Evolutionary conservation across 2,797 vertebrate genomes (phyloP).

Genomic region (Microhierax caerulescens): DNA sequence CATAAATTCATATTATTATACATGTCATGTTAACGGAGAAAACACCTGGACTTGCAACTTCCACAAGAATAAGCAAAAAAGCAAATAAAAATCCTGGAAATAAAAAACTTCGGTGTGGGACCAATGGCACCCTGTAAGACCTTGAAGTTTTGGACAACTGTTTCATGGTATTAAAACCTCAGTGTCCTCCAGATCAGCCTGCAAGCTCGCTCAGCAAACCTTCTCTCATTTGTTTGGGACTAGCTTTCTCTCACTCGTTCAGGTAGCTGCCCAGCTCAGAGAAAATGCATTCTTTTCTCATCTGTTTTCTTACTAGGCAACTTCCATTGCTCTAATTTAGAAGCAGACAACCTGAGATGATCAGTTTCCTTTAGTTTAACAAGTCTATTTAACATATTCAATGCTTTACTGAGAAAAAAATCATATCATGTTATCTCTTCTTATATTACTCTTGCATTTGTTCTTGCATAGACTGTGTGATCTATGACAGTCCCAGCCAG

Average conservation of each 20-base stretch:
- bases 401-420: neutral
- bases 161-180: neutral
- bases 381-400: neutral
- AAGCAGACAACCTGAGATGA: neutral
- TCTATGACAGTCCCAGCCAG: slow-evolving; percentile 12
- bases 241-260: neutral
- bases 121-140: accelerated
- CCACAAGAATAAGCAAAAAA: neutral
- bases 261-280: neutral
- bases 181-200: neutral
- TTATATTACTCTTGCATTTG: neutral
- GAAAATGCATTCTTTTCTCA: neutral
- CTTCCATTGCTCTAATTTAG: neutral
- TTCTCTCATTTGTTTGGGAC: neutral
- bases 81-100: neutral
- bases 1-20: neutral
- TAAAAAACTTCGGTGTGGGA: neutral
- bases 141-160: neutral
- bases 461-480: neutral
- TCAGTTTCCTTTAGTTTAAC: neutral
- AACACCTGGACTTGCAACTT: neutral
- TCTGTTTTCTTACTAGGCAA: neutral
- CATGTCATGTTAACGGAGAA: neutral
- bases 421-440: neutral
- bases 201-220: neutral